phyloP scores from a whole-genome alignment of 1,140 invertebrate genomes.

The Dendroctonus ponderosae region DNA sequence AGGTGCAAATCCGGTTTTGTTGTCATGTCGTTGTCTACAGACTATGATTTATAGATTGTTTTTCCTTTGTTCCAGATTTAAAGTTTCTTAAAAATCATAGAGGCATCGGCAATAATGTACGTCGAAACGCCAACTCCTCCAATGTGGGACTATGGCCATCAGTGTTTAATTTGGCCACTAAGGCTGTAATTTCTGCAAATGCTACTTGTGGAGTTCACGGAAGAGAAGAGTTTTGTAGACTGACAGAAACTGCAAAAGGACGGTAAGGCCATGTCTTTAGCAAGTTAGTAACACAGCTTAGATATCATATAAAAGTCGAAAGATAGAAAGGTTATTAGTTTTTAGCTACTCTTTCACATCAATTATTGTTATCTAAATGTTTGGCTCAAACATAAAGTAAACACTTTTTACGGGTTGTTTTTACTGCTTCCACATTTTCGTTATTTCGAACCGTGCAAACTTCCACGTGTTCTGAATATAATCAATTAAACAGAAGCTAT shows the following conservation, averaged over 20 bases:
- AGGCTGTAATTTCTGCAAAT: constrained; percentile 77
- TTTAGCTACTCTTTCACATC: background rate
- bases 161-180: constrained; percentile 84
- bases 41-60: constrained; percentile 2
- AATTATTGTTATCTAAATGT: too few species aligned
- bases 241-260: constrained; percentile 52
- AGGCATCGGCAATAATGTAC: constrained; percentile 36
- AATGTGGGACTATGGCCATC: constrained; percentile 70
- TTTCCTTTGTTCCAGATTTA: constrained; percentile 39
- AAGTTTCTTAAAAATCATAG: constrained; percentile 40
- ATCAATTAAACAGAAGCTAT: too few species aligned
- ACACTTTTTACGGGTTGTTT: too few species aligned
- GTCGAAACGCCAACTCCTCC: constrained; percentile 22
- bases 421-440: too few species aligned
- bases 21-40: background rate
- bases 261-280: constrained; percentile 33
- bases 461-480: too few species aligned
- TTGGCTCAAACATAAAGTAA: too few species aligned
- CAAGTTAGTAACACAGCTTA: background rate
- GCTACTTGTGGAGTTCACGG: constrained; percentile 85
- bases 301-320: background rate
- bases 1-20: background rate
- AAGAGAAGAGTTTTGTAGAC: constrained; percentile 78
- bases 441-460: too few species aligned
- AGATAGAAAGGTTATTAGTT: background rate